Base-by-base conservation (phyloP, 1,140 invertebrate genomes). In the Euwallacea fornicatus region DNA sequence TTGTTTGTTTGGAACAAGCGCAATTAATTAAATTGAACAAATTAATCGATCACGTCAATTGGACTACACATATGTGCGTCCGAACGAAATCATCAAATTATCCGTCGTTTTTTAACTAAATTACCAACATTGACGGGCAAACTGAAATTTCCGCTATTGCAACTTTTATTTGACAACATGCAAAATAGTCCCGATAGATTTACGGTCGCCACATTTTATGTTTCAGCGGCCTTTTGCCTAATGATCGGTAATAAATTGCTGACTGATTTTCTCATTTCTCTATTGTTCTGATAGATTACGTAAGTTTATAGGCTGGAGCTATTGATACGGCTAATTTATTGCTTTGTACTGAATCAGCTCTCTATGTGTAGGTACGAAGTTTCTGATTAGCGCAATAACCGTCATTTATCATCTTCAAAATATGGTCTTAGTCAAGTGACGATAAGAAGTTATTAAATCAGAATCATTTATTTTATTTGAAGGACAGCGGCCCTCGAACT, bases 141-240 rank as follows among this genome's bases (percentile, higher is more conserved):
- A 56, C 16, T 33, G 33, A 56, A 56, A 21, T 56, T 56, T 56
- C 54, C 54, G 13, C n/a, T 56, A 56, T 56, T 15, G 15, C 54
- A 56, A 56, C 33, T 56, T 56, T 56, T 56, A 56, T 56, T 56
- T 15, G 54, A 56, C 54, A 56, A 56, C 54, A 56, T 56, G 15
- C 54, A 56, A 56, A 56, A 56, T 56, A 56, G 54, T 56, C 54
- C 13, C 54, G 13, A 56, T 56, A 33, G 13, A 56, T 56, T 56
- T 56, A 21, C 16, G 16, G 16, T 60, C 42, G 58, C 42, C 58
- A 42, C 58, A 60, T 60, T 60, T 56, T 60, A 60, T 60, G 58
- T 60, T 41, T 60, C 33, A 60, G n/a, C 58, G 21, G 41, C 42
- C 33, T 41, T 56, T 60, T 41, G 10, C 58, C 8, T 56, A 60